Percentiles rank a stretch among this genome's conserved stretches.
phyloP scores from a whole-genome alignment of 2,888 invertebrate species.

The Chalcosyrphus nemorum region DNA sequence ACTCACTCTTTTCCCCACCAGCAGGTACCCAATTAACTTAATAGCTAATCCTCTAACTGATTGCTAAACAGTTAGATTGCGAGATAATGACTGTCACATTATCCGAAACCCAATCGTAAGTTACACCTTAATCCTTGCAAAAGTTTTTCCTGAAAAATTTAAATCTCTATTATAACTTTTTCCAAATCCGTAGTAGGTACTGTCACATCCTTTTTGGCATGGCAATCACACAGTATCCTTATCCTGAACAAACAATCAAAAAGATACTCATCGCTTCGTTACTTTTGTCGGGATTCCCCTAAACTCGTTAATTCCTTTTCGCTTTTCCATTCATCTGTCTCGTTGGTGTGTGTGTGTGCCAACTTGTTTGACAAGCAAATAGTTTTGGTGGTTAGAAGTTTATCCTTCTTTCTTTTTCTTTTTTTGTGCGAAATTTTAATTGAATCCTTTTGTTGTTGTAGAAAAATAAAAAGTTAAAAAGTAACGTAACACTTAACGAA shows the following conservation, averaged over 20 bases:
- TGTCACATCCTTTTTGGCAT: neutral
- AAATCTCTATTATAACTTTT: neutral
- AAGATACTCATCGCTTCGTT: constrained; percentile 35
- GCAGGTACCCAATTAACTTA: neutral
- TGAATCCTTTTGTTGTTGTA: constrained; percentile 33
- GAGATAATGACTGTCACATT: neutral
- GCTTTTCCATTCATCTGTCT: constrained; percentile 23
- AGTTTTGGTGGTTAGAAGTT: constrained; percentile 17
- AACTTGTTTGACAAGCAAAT: neutral
- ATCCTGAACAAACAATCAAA: constrained; percentile 29
- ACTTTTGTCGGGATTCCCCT: neutral
- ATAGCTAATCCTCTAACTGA: neutral
- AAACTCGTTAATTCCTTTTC: constrained; percentile 21
- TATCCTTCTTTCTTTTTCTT: constrained; percentile 45
- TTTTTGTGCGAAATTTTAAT: constrained; percentile 50
- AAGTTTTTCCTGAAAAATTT: neutral
- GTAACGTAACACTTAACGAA: neutral
- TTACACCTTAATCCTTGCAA: neutral
- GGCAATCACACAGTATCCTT: no score
- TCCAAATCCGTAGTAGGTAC: neutral
- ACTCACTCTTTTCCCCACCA: neutral
- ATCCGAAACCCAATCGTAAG: no score
- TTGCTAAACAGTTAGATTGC: neutral
- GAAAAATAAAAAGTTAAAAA: neutral
- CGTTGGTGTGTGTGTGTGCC: no score